Evolutionary conservation across 2,113 vertebrate genomes (phyloP), one percentile per base, ranked within the genome.

Genomic region (Hippocampus guttulatus): DNA sequence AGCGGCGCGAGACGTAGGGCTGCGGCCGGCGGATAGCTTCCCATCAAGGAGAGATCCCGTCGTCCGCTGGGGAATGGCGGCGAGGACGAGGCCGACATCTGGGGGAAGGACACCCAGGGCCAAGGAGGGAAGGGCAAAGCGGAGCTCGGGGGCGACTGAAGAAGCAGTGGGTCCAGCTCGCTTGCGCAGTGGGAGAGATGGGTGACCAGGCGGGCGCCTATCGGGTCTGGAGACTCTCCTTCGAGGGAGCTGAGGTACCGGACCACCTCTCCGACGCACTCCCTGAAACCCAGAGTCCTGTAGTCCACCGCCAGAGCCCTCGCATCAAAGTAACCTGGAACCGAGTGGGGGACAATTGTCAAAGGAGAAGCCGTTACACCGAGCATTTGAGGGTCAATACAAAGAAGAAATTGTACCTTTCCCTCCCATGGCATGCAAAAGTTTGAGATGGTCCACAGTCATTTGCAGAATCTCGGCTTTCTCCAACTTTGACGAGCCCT

Each of bases 401-500:
- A 30, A 30, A 40, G 5, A 23, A 43, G 10, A 30, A 49, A 9
- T 45, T 64, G 81, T 84, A 98, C 96, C 96, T 91, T 96, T 85
- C 18, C 94, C 95, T 43, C 95, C 95, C 70, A 95, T 95, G 80
- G 96, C 94, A 0, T 96, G 95, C 75, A 98, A 91, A 88, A 96
- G 94, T 90, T 97, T 97, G 70, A 98, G 88, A 81, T 98, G 95
- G 82, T 98, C 96, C 75, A 98, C 96, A 0, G 96, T 97, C 96
- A 98, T 96, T 84, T 97, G 96, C 38, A 97, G 91, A 75, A 98
- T 97, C 89, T 98, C 95, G 0, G 96, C 95, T 84, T 98, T 98
- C 88, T 97, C 96, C 87, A 97, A 87, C 83, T 97, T 97, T 33
- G 96, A 96, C 27, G 95, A 97, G 8, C 95, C 96, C 95, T 98